Conservation (phyloP, 2,888 invertebrate genomes). For the Xestia sexstrigata region DNA sequence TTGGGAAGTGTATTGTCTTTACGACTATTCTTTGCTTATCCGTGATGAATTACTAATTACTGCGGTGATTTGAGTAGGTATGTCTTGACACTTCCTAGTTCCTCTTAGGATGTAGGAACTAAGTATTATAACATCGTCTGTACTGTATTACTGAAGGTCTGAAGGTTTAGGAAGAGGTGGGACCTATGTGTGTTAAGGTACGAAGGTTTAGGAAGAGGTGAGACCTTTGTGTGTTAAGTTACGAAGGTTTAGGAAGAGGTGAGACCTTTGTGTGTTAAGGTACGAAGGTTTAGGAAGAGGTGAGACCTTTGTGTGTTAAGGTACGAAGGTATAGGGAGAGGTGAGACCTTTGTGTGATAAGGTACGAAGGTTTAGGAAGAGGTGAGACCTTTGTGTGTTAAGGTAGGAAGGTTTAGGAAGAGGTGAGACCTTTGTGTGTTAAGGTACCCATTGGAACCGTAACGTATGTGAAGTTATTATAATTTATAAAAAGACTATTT, state of each 20-base stretch:
- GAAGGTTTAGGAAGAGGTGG: neutral
- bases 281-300: too few relatives aligned
- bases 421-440: neutral
- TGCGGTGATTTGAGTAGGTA: slow-evolving; percentile 1
- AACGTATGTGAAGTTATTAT: neutral
- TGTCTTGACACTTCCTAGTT: slow-evolving; percentile 34
- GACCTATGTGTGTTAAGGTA: neutral
- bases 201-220: too few relatives aligned
- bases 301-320: neutral
- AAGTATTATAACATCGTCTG: neutral
- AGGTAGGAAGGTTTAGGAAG: neutral
- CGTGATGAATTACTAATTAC: slow-evolving; percentile 50
- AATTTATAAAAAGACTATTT: too few relatives aligned
- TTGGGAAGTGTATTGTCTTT: slow-evolving; percentile 61
- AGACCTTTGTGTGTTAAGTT: neutral
- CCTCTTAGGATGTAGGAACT: slow-evolving; percentile 5
- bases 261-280: neutral
- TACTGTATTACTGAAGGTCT: neutral
- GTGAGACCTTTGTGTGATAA: neutral
- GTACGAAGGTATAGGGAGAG: too few relatives aligned
- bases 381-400: neutral
- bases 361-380: too few relatives aligned
- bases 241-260: too few relatives aligned
- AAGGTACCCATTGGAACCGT: neutral
- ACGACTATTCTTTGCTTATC: slow-evolving; percentile 36